phyloP scores from a whole-genome alignment of 2,113 vertebrate genomes.

The Paracanthobrama guichenoti region DNA sequence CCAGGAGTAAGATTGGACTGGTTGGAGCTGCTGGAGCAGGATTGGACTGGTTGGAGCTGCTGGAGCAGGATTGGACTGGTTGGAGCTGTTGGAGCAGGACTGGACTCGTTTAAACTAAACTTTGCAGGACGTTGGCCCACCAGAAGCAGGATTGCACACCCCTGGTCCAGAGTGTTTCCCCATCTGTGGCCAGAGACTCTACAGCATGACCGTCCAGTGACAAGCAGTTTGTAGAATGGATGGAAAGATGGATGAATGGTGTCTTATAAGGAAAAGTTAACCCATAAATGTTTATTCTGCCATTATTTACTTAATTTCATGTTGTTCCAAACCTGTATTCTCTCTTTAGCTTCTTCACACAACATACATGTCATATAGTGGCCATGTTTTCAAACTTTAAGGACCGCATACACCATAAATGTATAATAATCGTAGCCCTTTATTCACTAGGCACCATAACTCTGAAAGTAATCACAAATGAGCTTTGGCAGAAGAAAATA shows the following conservation, averaged over 20 bases:
- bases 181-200: neutral
- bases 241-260: neutral
- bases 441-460: neutral
- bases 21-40: no score
- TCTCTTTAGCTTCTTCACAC: no score
- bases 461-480: neutral
- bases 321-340: neutral
- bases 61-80: no score
- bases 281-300: no score
- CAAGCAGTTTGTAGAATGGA: neutral
- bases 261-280: neutral
- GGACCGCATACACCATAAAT: neutral
- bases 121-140: no score
- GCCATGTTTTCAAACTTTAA: neutral
- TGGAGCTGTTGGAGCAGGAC: no score
- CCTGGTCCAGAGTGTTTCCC: no score
- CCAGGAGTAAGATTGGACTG: no score
- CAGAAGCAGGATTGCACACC: no score
- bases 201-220: neutral
- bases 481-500: neutral
- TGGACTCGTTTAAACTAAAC: no score
- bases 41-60: no score
- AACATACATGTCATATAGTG: neutral
- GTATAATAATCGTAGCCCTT: neutral
- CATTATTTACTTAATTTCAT: neutral